Evolutionary conservation across 2,888 invertebrate genomes (phyloP).

Genomic region (Coremacera marginata): DNA sequence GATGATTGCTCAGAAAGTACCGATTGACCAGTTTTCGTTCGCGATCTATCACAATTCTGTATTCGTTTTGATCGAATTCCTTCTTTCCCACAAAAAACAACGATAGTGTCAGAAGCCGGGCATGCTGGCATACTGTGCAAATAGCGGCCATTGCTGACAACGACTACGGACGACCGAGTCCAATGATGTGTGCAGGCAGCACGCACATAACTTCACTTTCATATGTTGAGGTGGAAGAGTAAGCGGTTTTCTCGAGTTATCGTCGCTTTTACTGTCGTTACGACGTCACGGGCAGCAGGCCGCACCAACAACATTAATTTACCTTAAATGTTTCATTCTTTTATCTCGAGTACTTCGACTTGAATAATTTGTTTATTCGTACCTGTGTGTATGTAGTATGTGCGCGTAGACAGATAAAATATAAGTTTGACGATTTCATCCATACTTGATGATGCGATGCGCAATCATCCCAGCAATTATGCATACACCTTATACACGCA

Average conservation of each 20-base stretch:
- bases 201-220: slow-evolving; percentile 30
- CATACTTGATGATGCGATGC: slow-evolving; percentile 10
- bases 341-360: neutral
- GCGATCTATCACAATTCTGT: slow-evolving; percentile 35
- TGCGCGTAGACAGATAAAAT: neutral
- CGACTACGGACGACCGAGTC: neutral
- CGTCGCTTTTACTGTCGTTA: slow-evolving; percentile 6
- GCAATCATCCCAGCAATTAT: neutral
- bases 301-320: neutral
- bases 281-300: neutral
- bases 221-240: slow-evolving; percentile 12
- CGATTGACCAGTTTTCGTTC: slow-evolving; percentile 35
- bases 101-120: slow-evolving; percentile 2
- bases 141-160: slow-evolving; percentile 4
- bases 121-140: neutral
- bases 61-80: slow-evolving; percentile 32
- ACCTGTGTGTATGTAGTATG: neutral
- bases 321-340: slow-evolving; percentile 6
- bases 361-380: neutral
- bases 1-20: slow-evolving; percentile 10
- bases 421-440: neutral
- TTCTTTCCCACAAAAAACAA: slow-evolving; percentile 21
- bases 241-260: neutral
- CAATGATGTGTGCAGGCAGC: neutral
- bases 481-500: slow-evolving; percentile 1